These are phyloP conservation scores for Champsocephalus esox DNA, from an alignment of 2,797 vertebrate genomes.

Conservation along the genomic window DNA sequence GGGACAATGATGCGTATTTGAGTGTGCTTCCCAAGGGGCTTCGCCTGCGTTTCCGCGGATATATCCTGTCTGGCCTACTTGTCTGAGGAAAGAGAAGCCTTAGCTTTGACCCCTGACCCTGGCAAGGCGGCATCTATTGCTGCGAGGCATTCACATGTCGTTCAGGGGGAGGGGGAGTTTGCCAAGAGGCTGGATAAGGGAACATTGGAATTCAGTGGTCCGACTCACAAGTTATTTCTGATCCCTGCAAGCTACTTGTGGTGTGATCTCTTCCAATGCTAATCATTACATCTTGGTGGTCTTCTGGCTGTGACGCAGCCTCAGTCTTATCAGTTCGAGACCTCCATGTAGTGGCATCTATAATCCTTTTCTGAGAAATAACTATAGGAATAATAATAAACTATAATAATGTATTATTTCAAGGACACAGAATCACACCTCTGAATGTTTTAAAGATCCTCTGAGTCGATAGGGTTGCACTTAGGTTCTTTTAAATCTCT, in stretches of 20 bases:
- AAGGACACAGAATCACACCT: conserved; percentile 7
- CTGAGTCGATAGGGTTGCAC: not conserved
- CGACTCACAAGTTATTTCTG: conserved; percentile 80
- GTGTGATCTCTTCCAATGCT: conserved; percentile 71
- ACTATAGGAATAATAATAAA: not conserved
- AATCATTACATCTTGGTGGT: conserved; percentile 80
- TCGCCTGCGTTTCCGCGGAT: conserved; percentile 75
- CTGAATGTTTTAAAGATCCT: not conserved
- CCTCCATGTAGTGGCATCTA: conserved; percentile 33
- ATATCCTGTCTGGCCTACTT: conserved; percentile 80
- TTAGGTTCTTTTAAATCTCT: not conserved
- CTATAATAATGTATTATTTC: conserved; percentile 32
- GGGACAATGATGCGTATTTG: conserved; percentile 66
- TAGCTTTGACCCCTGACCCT: conserved; percentile 79
- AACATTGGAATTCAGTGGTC: conserved; percentile 79
- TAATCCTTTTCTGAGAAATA: conserved; percentile 38
- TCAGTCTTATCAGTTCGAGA: conserved; percentile 50
- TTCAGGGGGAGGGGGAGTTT: conserved; percentile 49
- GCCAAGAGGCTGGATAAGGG: conserved; percentile 76
- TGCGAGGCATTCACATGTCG: conserved; percentile 83
- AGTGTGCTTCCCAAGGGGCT: conserved; percentile 71
- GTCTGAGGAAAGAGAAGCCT: conserved; percentile 80
- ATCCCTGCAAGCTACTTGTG: conserved; percentile 77
- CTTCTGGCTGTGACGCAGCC: conserved; percentile 56
- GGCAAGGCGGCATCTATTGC: conserved; percentile 75